Evolutionary conservation across 2,113 vertebrate genomes (phyloP), one percentile per base, ranked within the genome.

Genomic region (Dendrocopos noguchii): DNA sequence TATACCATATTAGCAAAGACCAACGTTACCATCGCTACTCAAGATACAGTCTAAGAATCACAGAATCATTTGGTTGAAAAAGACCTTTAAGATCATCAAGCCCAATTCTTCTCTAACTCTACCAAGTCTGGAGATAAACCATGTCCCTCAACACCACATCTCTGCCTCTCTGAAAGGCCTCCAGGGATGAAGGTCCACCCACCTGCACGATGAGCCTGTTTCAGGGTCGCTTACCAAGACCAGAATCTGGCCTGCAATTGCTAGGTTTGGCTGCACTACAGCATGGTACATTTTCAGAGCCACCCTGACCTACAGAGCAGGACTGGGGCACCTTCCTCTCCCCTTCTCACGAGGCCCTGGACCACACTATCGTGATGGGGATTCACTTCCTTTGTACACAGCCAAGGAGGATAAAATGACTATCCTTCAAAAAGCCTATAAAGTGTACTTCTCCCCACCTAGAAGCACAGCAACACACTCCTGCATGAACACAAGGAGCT

Each of bases 401-500:
- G 60, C 31, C 65, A 76, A 36, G 3, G 0, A 1, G 20, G 33
- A 67, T 24, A 59, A 52, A 88, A 77, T 28, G n/a, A 70, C 57
- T 8, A 60, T 6, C 42, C n/a, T 92, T 83, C 33, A 66, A 46
- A 70, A 84, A 24, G 12, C 13, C 13, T 17, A 6, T 8, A 5
- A 82, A 64, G 18, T 28, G 70, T 55, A 4, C 46, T 56, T 91
- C 66, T 80, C 22, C 36, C 46, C 52, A 18, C 31, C 27, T 33
- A 24, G 31, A 84, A 84, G 36, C 10, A 15, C 0, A n/a, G 10
- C 4, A 6, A 11, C 33, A 31, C n/a, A 6, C 27, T 10, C 4
- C n/a, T 5, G 31, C 27, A 18, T 1, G 20, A 59, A 33, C 57
- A 68, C 36, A 57, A 61, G 63, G 55, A 44, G 63, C 52, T 90